These are phyloP conservation scores for Ictidomys tridecemlineatus DNA, from an alignment of 2,113 vertebrate species.

Conservation along the genomic window DNA sequence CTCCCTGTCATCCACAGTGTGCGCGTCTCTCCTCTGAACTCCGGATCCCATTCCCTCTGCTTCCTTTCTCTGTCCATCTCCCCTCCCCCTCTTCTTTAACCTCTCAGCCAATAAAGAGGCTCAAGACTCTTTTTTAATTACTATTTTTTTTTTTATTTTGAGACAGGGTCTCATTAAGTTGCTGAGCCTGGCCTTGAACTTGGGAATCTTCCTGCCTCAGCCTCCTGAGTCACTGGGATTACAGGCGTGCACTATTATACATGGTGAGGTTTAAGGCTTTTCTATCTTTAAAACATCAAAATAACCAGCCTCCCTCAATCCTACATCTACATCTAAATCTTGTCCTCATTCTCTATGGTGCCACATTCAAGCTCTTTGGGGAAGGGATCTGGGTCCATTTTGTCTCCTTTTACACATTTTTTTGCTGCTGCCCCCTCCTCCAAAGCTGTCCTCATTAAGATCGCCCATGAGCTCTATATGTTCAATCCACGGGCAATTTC, in stretches of 20 bases:
- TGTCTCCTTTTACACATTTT: background rate
- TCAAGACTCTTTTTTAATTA: background rate
- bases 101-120: background rate
- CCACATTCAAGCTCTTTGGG: background rate
- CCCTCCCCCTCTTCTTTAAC: background rate
- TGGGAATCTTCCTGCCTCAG: background rate
- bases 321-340: too few species aligned
- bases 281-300: background rate
- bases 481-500: background rate
- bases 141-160: background rate
- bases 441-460: background rate
- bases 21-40: background rate
- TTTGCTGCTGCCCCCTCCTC: background rate
- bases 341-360: background rate
- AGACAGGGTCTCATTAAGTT: background rate
- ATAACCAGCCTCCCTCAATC: background rate
- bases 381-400: background rate
- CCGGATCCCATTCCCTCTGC: background rate
- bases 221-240: background rate
- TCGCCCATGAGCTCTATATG: too few species aligned
- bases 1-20: background rate
- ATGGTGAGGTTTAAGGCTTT: background rate
- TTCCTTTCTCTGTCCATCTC: background rate
- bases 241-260: background rate
- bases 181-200: background rate